These are phyloP conservation scores for Pelecanus crispus DNA, from an alignment of 2,113 vertebrate genomes.

Conservation along the genomic window DNA sequence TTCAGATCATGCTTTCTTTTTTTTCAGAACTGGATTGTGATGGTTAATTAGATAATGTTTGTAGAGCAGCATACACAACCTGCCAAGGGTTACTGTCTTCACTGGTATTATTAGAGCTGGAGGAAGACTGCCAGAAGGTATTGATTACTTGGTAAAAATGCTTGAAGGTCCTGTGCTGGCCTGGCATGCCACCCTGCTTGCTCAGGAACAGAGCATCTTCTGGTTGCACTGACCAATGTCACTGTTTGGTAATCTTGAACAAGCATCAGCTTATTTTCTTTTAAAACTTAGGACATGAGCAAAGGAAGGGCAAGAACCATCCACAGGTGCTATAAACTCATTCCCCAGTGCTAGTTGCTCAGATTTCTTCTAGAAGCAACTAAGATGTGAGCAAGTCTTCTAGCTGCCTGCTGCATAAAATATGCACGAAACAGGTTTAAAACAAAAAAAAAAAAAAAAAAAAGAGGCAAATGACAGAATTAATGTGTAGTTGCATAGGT, in stretches of 20 bases:
- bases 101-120: not conserved
- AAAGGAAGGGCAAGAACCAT: not conserved
- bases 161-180: not conserved
- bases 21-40: not conserved
- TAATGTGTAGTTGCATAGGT: not conserved
- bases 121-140: slow-evolving; percentile 28
- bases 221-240: not conserved
- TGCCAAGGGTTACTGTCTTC: not conserved
- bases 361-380: not conserved
- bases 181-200: not conserved
- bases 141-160: slow-evolving; percentile 46
- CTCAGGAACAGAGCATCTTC: not conserved
- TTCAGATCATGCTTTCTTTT: not conserved
- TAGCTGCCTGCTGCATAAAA: not conserved
- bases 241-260: not conserved
- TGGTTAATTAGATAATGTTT: not conserved
- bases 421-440: not conserved
- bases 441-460: not conserved
- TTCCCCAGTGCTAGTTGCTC: not conserved
- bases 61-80: not conserved
- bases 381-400: not conserved
- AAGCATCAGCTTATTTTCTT: not conserved
- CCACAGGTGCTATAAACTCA: not conserved
- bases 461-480: not conserved
- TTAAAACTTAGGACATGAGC: not conserved